phyloP scores from a whole-genome alignment of 1,140 invertebrate species.

The Lordiphosa mommai region DNA sequence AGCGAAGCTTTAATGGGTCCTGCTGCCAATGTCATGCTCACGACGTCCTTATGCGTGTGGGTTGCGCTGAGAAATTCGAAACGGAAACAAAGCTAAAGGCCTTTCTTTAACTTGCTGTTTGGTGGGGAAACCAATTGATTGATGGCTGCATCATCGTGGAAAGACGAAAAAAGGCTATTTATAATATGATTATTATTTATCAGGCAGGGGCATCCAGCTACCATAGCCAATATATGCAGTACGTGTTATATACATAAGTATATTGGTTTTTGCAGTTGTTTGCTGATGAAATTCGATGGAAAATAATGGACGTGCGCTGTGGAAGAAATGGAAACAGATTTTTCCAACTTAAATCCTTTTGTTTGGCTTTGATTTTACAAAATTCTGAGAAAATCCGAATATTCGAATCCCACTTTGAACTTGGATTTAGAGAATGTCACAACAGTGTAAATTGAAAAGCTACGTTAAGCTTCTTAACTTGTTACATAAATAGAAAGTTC shows the following conservation, averaged over 20 bases:
- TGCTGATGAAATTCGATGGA: constrained; percentile 67
- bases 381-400: too few relatives aligned
- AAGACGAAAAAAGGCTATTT: constrained; percentile 56
- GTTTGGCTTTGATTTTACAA: too few relatives aligned
- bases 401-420: neutral
- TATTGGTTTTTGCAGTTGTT: constrained; percentile 62
- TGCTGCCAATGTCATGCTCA: constrained; percentile 23
- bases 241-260: constrained; percentile 21
- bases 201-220: constrained; percentile 29
- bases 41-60: constrained; percentile 14
- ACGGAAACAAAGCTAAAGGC: constrained; percentile 22
- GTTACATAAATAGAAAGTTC: neutral
- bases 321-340: too few relatives aligned
- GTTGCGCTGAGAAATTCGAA: constrained; percentile 49
- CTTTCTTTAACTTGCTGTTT: constrained; percentile 8
- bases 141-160: neutral
- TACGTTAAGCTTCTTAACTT: constrained; percentile 18
- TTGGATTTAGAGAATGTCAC: neutral
- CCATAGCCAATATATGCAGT: constrained; percentile 33
- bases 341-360: too few relatives aligned
- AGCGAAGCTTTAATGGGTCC: constrained; percentile 7
- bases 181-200: constrained; percentile 74
- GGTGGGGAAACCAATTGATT: constrained; percentile 23
- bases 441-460: neutral
- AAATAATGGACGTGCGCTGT: constrained; percentile 55